Conservation (phyloP, 92 coral and sea anemone species). For the Epizoanthus illoricatus region DNA sequence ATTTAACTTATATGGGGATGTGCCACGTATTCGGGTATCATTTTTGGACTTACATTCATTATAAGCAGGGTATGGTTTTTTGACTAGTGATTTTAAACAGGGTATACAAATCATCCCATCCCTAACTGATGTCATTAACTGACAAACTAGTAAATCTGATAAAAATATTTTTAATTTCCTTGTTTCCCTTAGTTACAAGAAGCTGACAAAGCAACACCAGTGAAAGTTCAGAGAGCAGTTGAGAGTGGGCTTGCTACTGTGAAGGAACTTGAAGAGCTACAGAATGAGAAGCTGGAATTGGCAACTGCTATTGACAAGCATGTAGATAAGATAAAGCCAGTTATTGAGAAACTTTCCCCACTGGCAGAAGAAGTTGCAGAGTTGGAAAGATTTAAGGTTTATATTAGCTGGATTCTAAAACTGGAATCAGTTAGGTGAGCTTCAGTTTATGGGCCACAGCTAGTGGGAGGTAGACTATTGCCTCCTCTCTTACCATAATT, state of each 20-base stretch:
- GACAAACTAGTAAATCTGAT: neutral
- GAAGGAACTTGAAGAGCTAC: slow-evolving; percentile 50
- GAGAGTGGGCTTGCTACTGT: slow-evolving; percentile 59
- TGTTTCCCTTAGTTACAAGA: slow-evolving; percentile 54
- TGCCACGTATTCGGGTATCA: no score
- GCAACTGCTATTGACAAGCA: slow-evolving; percentile 54
- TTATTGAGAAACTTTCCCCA: slow-evolving; percentile 60
- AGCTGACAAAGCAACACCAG: slow-evolving; percentile 65
- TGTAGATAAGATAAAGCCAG: slow-evolving; percentile 55
- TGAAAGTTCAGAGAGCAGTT: slow-evolving; percentile 64
- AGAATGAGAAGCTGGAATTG: slow-evolving; percentile 44
- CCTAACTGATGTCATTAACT: no score
- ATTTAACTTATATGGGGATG: no score
- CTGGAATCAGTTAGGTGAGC: slow-evolving; percentile 81
- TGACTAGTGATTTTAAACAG: no score
- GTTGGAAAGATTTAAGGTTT: slow-evolving; percentile 78
- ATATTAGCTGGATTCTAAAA: slow-evolving; percentile 85
- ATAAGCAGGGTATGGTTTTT: no score
- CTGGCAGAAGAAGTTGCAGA: slow-evolving; percentile 74
- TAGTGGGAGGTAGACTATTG: no score
- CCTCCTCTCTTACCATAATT: no score
- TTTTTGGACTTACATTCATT: no score
- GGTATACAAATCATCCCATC: no score
- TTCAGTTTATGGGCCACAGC: neutral
- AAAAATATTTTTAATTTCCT: neutral